phyloP scores from a whole-genome alignment of 1,140 invertebrate genomes.

The Vollenhovia emeryi region DNA sequence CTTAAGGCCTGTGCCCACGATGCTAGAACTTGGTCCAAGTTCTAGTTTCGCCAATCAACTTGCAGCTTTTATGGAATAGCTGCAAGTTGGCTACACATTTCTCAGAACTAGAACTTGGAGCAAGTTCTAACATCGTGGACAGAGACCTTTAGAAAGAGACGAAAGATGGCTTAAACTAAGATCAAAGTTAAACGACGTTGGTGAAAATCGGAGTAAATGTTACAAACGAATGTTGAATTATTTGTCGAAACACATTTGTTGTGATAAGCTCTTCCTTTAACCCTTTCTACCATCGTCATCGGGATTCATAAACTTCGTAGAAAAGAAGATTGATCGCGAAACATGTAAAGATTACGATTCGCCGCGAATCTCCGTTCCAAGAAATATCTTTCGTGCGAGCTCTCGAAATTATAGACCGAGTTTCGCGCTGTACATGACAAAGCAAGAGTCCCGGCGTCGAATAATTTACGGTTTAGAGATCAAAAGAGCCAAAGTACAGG shows the following conservation, averaged over 20 bases:
- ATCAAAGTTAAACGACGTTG: too few relatives aligned
- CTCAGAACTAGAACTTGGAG: too few relatives aligned
- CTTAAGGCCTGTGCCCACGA: too few relatives aligned
- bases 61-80: too few relatives aligned
- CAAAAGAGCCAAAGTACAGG: not conserved
- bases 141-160: too few relatives aligned
- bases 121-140: too few relatives aligned
- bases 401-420: not conserved
- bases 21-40: too few relatives aligned
- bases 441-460: not conserved
- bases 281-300: not conserved
- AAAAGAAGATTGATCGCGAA: not conserved
- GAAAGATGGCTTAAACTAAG: too few relatives aligned
- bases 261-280: not conserved
- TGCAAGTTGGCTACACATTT: too few relatives aligned
- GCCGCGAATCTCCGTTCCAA: not conserved
- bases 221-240: not conserved
- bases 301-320: not conserved
- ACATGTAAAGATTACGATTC: not conserved
- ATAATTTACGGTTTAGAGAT: conserved; percentile 1
- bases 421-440: not conserved
- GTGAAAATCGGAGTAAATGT: too few relatives aligned
- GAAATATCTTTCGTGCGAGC: not conserved
- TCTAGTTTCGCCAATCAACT: too few relatives aligned
- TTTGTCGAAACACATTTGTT: not conserved